These are phyloP conservation scores for Anas capensis DNA, from an alignment of 2,797 vertebrate genomes.

Conservation along the genomic window DNA sequence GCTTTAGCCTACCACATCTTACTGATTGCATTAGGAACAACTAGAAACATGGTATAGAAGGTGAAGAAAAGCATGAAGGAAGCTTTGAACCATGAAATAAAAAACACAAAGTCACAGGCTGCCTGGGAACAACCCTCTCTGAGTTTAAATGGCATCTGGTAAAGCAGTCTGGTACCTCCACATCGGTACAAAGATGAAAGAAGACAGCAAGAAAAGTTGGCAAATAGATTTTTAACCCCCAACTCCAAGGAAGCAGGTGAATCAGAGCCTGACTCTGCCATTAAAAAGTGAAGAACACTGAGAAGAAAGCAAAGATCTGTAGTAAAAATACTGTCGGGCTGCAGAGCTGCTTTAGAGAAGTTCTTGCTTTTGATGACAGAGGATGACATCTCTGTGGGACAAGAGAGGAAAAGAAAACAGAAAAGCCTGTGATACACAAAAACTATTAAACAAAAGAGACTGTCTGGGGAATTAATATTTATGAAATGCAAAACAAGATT, in stretches of 20 bases:
- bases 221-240: not conserved
- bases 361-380: constrained; percentile 27
- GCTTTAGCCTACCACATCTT: not conserved
- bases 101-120: not conserved
- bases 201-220: not conserved
- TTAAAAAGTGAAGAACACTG: not conserved
- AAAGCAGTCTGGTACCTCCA: not conserved
- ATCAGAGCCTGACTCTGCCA: not conserved
- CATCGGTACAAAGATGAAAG: not conserved
- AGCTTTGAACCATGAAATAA: too few species aligned
- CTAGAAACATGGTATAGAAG: not conserved
- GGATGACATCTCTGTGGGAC: not conserved
- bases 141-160: not conserved
- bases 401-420: constrained; percentile 19
- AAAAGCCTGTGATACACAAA: constrained; percentile 43
- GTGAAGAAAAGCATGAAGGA: not conserved
- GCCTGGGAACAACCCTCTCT: not conserved
- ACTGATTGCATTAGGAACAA: not conserved
- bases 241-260: not conserved
- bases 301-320: not conserved
- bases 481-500: constrained; percentile 36
- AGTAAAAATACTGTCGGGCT: constrained; percentile 29
- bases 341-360: constrained; percentile 20
- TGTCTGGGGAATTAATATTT: constrained; percentile 58
- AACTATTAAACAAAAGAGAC: constrained; percentile 40